Evolutionary conservation across 2,113 vertebrate genomes (phyloP), one percentile per base, ranked within the genome.

Genomic region (Rhinoptilus africanus): DNA sequence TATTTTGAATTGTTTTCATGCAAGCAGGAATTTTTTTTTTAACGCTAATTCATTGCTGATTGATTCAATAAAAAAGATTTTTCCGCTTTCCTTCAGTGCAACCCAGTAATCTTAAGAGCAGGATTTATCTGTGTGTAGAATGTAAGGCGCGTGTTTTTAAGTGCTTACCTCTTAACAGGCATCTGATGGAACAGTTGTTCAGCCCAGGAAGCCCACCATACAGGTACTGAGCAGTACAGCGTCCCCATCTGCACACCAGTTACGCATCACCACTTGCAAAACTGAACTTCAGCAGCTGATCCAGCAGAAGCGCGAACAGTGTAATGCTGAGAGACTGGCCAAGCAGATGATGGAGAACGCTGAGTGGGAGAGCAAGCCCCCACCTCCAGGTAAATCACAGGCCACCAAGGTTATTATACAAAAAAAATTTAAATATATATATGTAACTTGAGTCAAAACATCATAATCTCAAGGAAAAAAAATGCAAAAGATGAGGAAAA

Each of bases 271-370:
- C 79, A 99, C 99, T 12, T 99, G 99, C 95, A 99, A 98, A 96
- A 98, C 97, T 0, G 99, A 99, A 81, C 99, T 99, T 41, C 99
- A 99, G 97, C 99, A 99, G 81, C 98, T 99, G 88, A 98, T 99
- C 63, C 99, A 99, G 93, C 99, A 99, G 96, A 99, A 99, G 97
- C 97, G 99, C 47, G 99, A 99, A 90, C 99, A 99, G 96, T 99
- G 99, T 92, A 99, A 97, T 10, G 99, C 99, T 0, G 99, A 99
- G 97, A 98, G 99, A 80, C 98, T 99, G 79, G 99, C 99, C 83
- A 99, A 99, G 60, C 99, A 99, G 95, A 99, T 99, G 99, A 99
- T 99, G 99, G 99, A 99, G 95, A 99, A 99, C 37, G 99, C 99
- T 0, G 99, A 99, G 95, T 99, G 99, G 99, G 99, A 99, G 97